These are phyloP conservation scores for Stictocephala bisonia DNA, from an alignment of 2,888 invertebrate genomes.

Conservation along the genomic window DNA sequence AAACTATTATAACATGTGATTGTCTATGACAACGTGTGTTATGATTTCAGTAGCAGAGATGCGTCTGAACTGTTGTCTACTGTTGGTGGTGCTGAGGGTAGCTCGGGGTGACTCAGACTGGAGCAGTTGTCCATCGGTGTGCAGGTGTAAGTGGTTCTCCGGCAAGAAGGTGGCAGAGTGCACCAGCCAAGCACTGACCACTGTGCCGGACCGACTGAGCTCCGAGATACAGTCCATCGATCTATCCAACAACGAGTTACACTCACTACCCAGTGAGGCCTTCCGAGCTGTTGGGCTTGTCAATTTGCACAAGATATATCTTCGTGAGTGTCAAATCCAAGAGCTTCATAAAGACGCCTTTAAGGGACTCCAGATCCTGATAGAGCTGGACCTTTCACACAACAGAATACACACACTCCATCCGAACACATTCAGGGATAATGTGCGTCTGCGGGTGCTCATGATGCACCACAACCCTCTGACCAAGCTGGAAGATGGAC, in stretches of 20 bases:
- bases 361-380: slow-evolving; percentile 69
- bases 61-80: slow-evolving; percentile 30
- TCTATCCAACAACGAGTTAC: slow-evolving; percentile 76
- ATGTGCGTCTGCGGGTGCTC: slow-evolving; percentile 77
- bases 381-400: slow-evolving; percentile 81
- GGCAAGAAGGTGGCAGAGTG: slow-evolving; percentile 89
- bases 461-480: slow-evolving; percentile 81
- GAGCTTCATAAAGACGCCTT: slow-evolving; percentile 81
- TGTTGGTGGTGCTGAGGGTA: slow-evolving; percentile 61
- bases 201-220: slow-evolving; percentile 79
- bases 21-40: no score
- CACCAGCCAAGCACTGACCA: slow-evolving; percentile 71
- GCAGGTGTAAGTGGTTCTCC: slow-evolving; percentile 87
- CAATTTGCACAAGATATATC: slow-evolving; percentile 83
- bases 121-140: slow-evolving; percentile 73
- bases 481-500: slow-evolving; percentile 75
- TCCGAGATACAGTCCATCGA: slow-evolving; percentile 74
- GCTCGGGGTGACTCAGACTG: slow-evolving; percentile 65
- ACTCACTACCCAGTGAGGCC: slow-evolving; percentile 73
- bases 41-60: slow-evolving; percentile 21
- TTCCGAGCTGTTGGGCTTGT: slow-evolving; percentile 77
- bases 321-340: slow-evolving; percentile 79
- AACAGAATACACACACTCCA: slow-evolving; percentile 68
- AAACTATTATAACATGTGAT: no score
- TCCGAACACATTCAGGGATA: slow-evolving; percentile 75